Evolutionary conservation across 2,888 invertebrate species (phyloP), one percentile per base, ranked within the genome.

Genomic region (Podabrus alpinus): DNA sequence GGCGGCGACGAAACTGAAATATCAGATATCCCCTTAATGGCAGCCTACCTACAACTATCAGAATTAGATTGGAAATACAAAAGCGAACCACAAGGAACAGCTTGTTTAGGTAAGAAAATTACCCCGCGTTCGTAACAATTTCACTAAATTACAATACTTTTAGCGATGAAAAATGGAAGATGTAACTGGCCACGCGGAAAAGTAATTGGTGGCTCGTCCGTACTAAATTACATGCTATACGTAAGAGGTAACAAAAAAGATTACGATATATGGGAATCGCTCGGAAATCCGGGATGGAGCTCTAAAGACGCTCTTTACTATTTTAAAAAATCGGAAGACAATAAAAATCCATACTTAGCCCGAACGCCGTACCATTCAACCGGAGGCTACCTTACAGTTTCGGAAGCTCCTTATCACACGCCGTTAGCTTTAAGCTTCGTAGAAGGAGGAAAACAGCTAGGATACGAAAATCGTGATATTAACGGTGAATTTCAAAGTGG

Each of bases 161-260:
- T 87, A 95, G 95, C 94, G 5, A 95, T 96, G 95, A 92, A 92
- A 82, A 92, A 92, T 45, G 92, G 93, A 9, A 90, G 96, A 25
- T 96, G 96, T 86, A 96, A 96, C 86, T 96, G 96, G 96, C 96
- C 96, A 0, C 89, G 98, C 16, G 97, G 97, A 0, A 97, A 97
- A 86, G 96, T 96, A 0, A 89, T 97, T 2, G 97, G 97, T 0
- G 97, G 97, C 0, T 94, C 94, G 13, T 94, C 94, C 45, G 95
- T 96, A 0, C 89, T 97, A 0, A 97, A 97, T 86, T 96, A 95
- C 86, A 97, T 97, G 97, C 88, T 97, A 0, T 97, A 97, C 83
- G 88, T 97, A 3, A 89, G 97, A 72, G 98, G 97, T 0, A 97
- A 97, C 85, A 93, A 92, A 80, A 92, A 91, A 79, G 98, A 98